A percentile compares a stretch with the other conserved stretches of the same genome.
phyloP scores from a whole-genome alignment of 2,113 vertebrate genomes.

The Budorcas taxicolor region DNA sequence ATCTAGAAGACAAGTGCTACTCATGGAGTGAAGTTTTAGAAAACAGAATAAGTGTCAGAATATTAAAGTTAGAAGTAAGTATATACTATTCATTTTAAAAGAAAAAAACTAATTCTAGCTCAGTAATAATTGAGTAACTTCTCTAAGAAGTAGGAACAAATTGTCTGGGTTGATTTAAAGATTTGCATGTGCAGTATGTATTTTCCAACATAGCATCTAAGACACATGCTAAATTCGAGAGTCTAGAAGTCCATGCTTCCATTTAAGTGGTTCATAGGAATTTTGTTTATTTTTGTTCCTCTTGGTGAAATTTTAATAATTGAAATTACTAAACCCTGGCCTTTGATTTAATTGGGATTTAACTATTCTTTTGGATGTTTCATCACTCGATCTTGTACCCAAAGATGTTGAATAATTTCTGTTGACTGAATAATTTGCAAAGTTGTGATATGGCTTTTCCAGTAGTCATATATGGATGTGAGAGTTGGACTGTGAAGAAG shows the following conservation, averaged over 20 bases:
- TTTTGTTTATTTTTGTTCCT: neutral
- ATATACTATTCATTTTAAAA: neutral
- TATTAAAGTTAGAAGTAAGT: neutral
- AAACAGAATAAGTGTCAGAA: neutral
- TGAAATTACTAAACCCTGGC: neutral
- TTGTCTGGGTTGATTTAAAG: slow-evolving; percentile 8
- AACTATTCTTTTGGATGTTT: neutral
- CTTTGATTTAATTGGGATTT: neutral
- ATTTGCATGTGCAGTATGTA: neutral
- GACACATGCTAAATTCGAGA: neutral
- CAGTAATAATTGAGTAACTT: slow-evolving; percentile 22
- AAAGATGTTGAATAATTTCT: neutral
- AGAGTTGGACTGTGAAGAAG: too few relatives aligned
- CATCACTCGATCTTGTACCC: neutral
- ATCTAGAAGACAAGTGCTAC: neutral
- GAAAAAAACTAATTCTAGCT: neutral
- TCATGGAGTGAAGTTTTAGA: neutral
- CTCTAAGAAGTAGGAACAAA: neutral
- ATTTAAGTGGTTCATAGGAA: neutral
- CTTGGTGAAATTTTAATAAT: neutral
- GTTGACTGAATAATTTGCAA: neutral
- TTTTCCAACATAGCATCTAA: neutral
- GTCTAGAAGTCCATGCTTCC: neutral
- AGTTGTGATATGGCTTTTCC: neutral
- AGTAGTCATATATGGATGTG: too few relatives aligned